Conservation (phyloP, 2,113 vertebrate species). For the Rhea pennata region DNA sequence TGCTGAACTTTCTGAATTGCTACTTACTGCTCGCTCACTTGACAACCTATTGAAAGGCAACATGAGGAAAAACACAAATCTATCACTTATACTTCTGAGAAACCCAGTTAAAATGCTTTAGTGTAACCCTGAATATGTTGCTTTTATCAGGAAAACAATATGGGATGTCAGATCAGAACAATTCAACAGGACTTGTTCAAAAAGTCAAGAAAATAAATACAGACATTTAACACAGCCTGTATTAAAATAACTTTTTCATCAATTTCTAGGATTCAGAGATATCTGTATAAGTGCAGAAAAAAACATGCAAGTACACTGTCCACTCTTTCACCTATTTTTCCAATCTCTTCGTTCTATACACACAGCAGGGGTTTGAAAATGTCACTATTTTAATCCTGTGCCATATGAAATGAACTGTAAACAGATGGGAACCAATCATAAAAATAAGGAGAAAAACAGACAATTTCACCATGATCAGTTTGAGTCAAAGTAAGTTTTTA, state of each 20-base stretch:
- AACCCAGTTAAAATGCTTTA: neutral
- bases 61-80: neutral
- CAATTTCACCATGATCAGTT: neutral
- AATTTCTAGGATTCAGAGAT: neutral
- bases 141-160: neutral
- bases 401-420: neutral
- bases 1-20: constrained; percentile 87
- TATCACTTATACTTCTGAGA: neutral
- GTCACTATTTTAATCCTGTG: neutral
- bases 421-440: neutral
- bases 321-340: neutral
- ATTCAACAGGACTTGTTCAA: neutral
- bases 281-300: neutral
- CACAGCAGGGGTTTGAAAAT: neutral
- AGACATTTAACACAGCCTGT: neutral
- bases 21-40: constrained; percentile 83
- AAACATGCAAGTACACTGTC: neutral
- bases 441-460: neutral
- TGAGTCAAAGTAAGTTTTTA: neutral
- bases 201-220: neutral
- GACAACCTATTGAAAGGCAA: constrained; percentile 79
- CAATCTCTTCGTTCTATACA: neutral
- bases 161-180: neutral
- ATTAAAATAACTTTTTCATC: neutral
- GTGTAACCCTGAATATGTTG: neutral